phyloP scores from a whole-genome alignment of 1,140 invertebrate genomes.

The Rhyzopertha dominica region DNA sequence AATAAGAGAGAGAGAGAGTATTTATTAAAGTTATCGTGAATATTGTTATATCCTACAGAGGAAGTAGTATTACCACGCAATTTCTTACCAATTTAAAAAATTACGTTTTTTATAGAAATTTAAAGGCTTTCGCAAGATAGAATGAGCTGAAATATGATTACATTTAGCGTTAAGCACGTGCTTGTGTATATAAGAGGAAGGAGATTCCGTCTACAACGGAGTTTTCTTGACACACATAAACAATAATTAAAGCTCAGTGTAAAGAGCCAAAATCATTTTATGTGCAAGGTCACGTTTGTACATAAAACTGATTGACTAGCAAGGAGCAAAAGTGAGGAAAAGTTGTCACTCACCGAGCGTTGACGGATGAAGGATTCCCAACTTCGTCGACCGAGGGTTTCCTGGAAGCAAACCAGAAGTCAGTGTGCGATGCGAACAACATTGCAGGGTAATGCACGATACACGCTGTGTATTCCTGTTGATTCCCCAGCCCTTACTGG shows the following conservation, averaged over 20 bases:
- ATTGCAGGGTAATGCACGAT: no score
- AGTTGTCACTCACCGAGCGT: slow-evolving; percentile 60
- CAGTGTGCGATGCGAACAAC: slow-evolving; percentile 42
- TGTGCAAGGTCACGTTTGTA: slow-evolving; percentile 21
- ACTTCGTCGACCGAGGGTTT: slow-evolving; percentile 68
- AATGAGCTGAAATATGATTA: no score
- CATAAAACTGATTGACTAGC: slow-evolving; percentile 15
- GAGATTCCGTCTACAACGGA: no score
- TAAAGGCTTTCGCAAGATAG: no score
- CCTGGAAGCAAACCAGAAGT: slow-evolving; percentile 60
- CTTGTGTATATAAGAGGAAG: no score
- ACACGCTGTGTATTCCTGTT: no score
- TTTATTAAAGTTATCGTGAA: no score
- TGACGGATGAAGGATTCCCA: slow-evolving; percentile 62
- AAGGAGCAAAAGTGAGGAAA: slow-evolving; percentile 10
- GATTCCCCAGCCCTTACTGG: slow-evolving; percentile 6
- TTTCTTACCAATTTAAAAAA: background rate
- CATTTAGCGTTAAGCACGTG: no score
- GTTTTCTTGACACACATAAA: no score
- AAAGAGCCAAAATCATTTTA: slow-evolving; percentile 14
- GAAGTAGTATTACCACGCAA: no score
- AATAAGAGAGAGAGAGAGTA: no score
- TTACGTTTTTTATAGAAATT: background rate
- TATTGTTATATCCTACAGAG: no score
- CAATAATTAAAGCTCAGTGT: slow-evolving; percentile 2